These are phyloP conservation scores for Aporophyla lueneburgensis DNA, from an alignment of 2,888 invertebrate species.

Conservation along the genomic window DNA sequence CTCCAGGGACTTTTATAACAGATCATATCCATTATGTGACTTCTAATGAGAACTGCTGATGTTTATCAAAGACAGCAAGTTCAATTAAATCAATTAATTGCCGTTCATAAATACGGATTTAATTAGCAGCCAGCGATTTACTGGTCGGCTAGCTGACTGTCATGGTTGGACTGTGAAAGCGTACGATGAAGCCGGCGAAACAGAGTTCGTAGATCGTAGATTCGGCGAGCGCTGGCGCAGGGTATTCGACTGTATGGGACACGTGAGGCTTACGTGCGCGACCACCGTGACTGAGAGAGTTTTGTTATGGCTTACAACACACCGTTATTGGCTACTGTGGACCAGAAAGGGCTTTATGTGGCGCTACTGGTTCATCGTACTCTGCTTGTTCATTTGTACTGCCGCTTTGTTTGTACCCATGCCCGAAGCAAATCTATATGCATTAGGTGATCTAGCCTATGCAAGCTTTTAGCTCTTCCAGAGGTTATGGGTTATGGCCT, in stretches of 20 bases:
- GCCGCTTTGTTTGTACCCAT: not conserved
- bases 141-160: conserved; percentile 65
- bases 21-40: conserved; percentile 24
- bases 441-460: not conserved
- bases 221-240: conserved; percentile 63
- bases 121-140: conserved; percentile 65
- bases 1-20: conserved; percentile 23
- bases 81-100: conserved; percentile 52
- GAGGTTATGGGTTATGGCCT: not conserved
- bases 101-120: conserved; percentile 57
- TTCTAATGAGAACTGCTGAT: conserved; percentile 27
- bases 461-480: not conserved
- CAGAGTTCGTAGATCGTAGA: conserved; percentile 51
- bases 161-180: conserved; percentile 61
- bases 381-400: conserved; percentile 17
- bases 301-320: conserved; percentile 78
- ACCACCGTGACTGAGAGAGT: conserved; percentile 81
- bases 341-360: conserved; percentile 68
- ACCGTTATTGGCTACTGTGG: conserved; percentile 55
- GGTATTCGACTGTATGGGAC: conserved; percentile 81
- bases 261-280: conserved; percentile 77
- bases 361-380: conserved; percentile 45
- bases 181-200: conserved; percentile 37
- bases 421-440: not conserved
- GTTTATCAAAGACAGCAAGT: conserved; percentile 26